These are phyloP conservation scores for Synanthedon formicaeformis DNA, from an alignment of 2,888 invertebrate species.

Conservation along the genomic window DNA sequence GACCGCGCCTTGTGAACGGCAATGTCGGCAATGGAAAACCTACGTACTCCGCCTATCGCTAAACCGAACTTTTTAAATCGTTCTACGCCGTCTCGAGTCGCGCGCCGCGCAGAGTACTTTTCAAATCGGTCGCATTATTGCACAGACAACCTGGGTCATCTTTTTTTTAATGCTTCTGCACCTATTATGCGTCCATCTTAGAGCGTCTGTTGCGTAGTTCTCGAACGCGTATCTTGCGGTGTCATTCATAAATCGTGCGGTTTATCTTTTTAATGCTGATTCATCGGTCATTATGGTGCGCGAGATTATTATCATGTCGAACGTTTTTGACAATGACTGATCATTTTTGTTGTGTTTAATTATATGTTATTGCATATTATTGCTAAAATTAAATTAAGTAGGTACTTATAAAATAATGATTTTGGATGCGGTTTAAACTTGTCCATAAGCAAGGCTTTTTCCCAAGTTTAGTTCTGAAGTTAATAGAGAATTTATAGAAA, in stretches of 20 bases:
- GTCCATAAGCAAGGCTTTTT: too few species aligned
- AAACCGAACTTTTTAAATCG: constrained; percentile 41
- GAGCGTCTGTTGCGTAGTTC: constrained; percentile 29
- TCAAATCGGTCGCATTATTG: constrained; percentile 1
- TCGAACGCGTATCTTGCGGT: constrained; percentile 23
- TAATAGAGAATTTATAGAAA: too few species aligned
- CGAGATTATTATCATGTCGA: constrained; percentile 24
- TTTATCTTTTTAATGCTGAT: constrained; percentile 39
- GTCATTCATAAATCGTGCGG: constrained; percentile 22
- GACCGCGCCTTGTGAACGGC: constrained; percentile 54
- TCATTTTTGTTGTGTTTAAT: constrained; percentile 16
- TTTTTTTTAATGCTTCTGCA: constrained; percentile 28
- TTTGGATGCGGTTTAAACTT: too few species aligned
- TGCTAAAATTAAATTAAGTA: too few species aligned
- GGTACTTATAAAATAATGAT: too few species aligned
- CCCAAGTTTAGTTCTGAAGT: too few species aligned
- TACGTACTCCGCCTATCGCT: constrained; percentile 39
- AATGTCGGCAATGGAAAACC: constrained; percentile 37
- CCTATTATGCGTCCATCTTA: constrained; percentile 37
- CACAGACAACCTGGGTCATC: constrained; percentile 31
- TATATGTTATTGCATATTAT: too few species aligned
- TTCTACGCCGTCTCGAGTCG: constrained; percentile 10
- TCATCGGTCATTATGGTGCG: constrained; percentile 34
- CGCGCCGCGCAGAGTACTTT: constrained; percentile 26
- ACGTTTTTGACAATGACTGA: constrained; percentile 13